Evolutionary conservation across 2,888 invertebrate genomes (phyloP).

Genomic region (Poecilus cupreus): DNA sequence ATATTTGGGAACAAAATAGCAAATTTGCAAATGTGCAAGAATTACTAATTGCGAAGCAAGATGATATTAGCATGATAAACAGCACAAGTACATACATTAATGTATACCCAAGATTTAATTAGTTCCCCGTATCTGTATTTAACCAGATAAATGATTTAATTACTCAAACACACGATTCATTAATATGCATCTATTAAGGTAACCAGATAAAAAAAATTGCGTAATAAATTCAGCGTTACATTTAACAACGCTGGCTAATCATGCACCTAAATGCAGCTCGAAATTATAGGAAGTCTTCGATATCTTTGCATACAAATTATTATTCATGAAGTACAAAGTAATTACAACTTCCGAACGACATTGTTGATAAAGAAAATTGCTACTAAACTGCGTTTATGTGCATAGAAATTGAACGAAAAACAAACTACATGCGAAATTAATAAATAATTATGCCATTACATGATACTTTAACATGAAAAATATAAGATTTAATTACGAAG

Average conservation of each 20-base stretch:
- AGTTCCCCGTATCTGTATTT: slow-evolving; percentile 24
- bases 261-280: background rate
- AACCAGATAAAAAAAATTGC: background rate
- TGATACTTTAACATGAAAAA: no score
- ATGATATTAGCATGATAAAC: slow-evolving; percentile 26
- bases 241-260: background rate
- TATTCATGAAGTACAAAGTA: slow-evolving; percentile 40
- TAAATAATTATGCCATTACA: slow-evolving; percentile 5
- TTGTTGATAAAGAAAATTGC: slow-evolving; percentile 39
- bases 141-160: slow-evolving; percentile 29
- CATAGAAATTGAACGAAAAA: background rate
- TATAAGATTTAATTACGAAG: no score
- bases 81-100: slow-evolving; percentile 7
- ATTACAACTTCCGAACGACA: slow-evolving; percentile 29
- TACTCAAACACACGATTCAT: slow-evolving; percentile 22
- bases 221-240: background rate
- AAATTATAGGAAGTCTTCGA: background rate
- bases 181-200: background rate
- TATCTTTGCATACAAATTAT: background rate
- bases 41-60: no score
- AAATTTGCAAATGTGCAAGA: no score
- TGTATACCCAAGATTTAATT: slow-evolving; percentile 32
- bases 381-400: background rate
- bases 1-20: no score
- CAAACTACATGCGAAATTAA: background rate